These are phyloP conservation scores for Hemistola chrysoprasaria DNA, from an alignment of 2,888 invertebrate species.

Conservation along the genomic window DNA sequence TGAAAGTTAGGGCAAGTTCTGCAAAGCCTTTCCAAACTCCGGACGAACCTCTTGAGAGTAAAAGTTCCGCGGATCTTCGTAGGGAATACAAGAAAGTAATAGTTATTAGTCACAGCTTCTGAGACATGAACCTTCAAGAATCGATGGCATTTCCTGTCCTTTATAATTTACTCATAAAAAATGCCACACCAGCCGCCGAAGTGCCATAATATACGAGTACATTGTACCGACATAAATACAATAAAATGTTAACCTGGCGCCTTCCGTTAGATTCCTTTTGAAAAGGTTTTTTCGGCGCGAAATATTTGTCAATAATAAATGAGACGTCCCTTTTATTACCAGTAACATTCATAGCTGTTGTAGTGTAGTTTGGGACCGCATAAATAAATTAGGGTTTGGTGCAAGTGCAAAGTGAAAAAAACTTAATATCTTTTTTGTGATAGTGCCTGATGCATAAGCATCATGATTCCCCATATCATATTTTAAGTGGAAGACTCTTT, in stretches of 20 bases:
- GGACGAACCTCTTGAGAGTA: no score
- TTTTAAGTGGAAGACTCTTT: no score
- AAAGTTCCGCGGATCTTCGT: no score
- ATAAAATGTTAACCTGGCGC: conserved; percentile 72
- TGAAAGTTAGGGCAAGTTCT: no score
- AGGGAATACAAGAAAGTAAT: neutral
- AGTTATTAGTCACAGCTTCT: conserved; percentile 3
- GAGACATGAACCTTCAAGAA: conserved; percentile 24
- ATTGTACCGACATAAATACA: conserved; percentile 65
- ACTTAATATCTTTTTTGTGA: no score
- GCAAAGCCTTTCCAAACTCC: no score
- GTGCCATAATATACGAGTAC: conserved; percentile 49
- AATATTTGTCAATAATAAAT: conserved; percentile 82
- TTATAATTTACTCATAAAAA: conserved; percentile 47
- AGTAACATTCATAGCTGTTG: conserved; percentile 60
- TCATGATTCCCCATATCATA: no score
- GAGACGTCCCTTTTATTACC: conserved; percentile 77
- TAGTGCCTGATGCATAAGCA: no score
- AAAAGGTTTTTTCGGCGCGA: conserved; percentile 66
- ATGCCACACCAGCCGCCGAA: conserved; percentile 54
- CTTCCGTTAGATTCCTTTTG: conserved; percentile 66
- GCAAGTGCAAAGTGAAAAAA: no score
- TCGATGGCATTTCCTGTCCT: conserved; percentile 64
- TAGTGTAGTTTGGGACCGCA: conserved; percentile 57
- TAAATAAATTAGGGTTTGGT: conserved; percentile 51